A percentile compares a stretch with the other conserved stretches of the same genome.
phyloP scores from a whole-genome alignment of 1,140 invertebrate genomes.

The Elysia chlorotica region DNA sequence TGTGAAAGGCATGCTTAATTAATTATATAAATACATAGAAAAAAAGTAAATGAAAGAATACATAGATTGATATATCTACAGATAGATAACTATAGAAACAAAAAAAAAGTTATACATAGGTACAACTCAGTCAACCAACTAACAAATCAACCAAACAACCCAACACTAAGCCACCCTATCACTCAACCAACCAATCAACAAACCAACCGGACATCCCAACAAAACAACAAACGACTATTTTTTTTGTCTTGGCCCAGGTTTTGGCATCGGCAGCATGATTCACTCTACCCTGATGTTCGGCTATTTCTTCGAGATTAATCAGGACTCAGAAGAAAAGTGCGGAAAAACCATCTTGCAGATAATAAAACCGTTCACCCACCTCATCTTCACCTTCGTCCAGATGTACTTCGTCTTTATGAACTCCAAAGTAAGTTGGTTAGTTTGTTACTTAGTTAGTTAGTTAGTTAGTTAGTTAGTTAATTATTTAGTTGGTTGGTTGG shows the following conservation, averaged over 20 bases:
- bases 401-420: slow-evolving; percentile 99
- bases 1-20: not conserved
- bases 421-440: slow-evolving; percentile 86
- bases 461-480: no score
- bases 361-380: slow-evolving; percentile 89
- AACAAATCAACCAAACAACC: no score
- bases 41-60: not conserved
- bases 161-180: no score
- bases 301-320: slow-evolving; percentile 35
- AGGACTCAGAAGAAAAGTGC: no score
- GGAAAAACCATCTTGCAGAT: slow-evolving; percentile 86
- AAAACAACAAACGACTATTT: no score
- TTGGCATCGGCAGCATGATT: slow-evolving; percentile 96
- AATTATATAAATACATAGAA: not conserved
- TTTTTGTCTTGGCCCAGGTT: slow-evolving; percentile 70
- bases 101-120: not conserved
- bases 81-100: not conserved
- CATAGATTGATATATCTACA: not conserved
- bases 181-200: no score
- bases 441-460: no score
- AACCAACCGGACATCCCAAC: no score
- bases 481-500: no score
- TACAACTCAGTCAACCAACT: not conserved
- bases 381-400: slow-evolving; percentile 96
- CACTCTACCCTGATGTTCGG: slow-evolving; percentile 80